Evolutionary conservation across 2,888 invertebrate genomes (phyloP).

Genomic region (Scaptomyza caliginosa): DNA sequence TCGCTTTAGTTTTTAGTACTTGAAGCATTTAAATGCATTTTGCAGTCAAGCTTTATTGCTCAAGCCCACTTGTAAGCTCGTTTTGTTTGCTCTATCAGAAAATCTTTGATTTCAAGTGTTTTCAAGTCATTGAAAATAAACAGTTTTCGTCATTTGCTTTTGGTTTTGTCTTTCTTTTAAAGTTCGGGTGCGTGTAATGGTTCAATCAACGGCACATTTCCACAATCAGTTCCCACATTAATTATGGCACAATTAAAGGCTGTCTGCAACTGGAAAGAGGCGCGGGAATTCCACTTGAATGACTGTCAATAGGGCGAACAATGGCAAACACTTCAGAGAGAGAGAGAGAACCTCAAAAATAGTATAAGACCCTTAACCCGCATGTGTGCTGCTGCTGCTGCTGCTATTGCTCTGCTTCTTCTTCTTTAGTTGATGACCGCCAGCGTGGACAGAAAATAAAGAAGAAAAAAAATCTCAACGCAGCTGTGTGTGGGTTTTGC

Average conservation of each 20-base stretch:
- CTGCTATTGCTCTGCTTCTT: slow-evolving; percentile 3
- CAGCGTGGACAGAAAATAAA: slow-evolving; percentile 76
- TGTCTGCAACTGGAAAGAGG: slow-evolving; percentile 19
- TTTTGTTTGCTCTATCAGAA: slow-evolving; percentile 1
- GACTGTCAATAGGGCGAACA: slow-evolving; percentile 65
- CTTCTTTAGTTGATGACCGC: slow-evolving; percentile 56
- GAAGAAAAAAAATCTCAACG: slow-evolving; percentile 58
- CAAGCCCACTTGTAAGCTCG: slow-evolving; percentile 5
- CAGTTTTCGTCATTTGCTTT: slow-evolving; percentile 8
- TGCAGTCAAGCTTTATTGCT: not conserved
- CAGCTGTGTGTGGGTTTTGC: slow-evolving; percentile 52
- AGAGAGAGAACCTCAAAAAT: slow-evolving; percentile 35
- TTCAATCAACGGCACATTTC: slow-evolving; percentile 68
- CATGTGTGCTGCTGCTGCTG: slow-evolving; percentile 22
- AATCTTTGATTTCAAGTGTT: slow-evolving; percentile 42
- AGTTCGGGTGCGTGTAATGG: slow-evolving; percentile 54
- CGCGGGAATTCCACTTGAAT: slow-evolving; percentile 73
- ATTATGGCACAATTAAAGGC: slow-evolving; percentile 75
- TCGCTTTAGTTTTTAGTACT: not conserved
- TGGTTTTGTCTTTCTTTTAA: slow-evolving; percentile 19
- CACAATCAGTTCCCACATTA: slow-evolving; percentile 74
- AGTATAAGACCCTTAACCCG: slow-evolving; percentile 47
- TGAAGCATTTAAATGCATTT: not conserved
- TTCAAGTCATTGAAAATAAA: slow-evolving; percentile 16
- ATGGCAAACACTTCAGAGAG: slow-evolving; percentile 62